phyloP scores from a whole-genome alignment of 2,113 vertebrate genomes.

The Phodopus roborovskii region DNA sequence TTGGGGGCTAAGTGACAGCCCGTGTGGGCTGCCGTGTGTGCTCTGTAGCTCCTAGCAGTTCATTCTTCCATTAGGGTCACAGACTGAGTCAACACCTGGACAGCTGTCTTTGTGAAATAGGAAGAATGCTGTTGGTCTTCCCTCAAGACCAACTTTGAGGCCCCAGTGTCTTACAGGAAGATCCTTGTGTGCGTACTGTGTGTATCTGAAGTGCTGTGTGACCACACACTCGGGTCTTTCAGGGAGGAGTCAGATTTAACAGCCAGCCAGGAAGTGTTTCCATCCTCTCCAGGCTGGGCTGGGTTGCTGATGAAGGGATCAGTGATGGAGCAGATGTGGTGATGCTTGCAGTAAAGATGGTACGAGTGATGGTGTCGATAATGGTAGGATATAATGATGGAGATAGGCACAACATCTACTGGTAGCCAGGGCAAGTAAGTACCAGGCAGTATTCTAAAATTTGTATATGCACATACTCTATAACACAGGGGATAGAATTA shows the following conservation, averaged over 20 bases:
- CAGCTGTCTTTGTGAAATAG: background rate
- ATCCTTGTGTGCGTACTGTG: fast-evolving
- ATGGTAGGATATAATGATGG: background rate
- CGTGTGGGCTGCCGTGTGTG: fast-evolving
- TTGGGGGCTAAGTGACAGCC: fast-evolving
- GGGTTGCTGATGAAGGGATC: background rate
- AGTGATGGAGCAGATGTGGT: too few relatives aligned
- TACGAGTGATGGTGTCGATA: background rate
- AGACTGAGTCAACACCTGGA: background rate
- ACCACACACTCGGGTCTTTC: fast-evolving
- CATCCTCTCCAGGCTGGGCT: background rate
- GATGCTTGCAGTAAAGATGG: too few relatives aligned
- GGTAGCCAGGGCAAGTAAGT: background rate
- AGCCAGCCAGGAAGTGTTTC: fast-evolving
- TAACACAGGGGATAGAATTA: background rate
- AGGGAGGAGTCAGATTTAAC: background rate
- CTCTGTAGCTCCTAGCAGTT: background rate
- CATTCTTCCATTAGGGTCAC: too few relatives aligned
- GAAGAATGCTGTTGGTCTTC: background rate
- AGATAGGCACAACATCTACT: background rate
- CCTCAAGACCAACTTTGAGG: background rate
- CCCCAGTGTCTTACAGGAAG: too few relatives aligned
- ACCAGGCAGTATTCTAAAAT: background rate
- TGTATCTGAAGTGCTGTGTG: background rate
- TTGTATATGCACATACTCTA: fast-evolving